Evolutionary conservation across 1,140 invertebrate species (phyloP).

Genomic region (Asobara japonica): DNA sequence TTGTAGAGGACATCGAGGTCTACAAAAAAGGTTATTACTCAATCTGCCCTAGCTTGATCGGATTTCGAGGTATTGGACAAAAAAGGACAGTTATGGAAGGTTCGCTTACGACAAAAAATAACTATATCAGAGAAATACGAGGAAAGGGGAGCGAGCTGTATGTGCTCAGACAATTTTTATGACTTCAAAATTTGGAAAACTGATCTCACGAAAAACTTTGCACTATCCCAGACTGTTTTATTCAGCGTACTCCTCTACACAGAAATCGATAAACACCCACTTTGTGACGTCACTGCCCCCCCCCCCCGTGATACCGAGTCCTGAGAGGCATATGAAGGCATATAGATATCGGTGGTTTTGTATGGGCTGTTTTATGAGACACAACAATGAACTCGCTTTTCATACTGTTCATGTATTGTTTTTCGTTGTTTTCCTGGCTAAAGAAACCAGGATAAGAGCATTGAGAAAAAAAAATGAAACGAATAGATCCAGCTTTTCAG

Average conservation of each 20-base stretch:
- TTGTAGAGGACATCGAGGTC: too few relatives aligned
- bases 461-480: too few relatives aligned
- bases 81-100: too few relatives aligned
- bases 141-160: neutral
- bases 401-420: neutral
- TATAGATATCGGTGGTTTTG: neutral
- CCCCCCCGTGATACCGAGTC: neutral
- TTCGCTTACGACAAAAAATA: too few relatives aligned
- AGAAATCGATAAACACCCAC: conserved; percentile 15
- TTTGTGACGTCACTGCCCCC: conserved; percentile 21
- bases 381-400: neutral
- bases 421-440: neutral
- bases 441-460: too few relatives aligned
- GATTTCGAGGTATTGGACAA: too few relatives aligned
- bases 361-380: neutral
- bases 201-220: neutral
- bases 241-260: neutral
- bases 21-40: too few relatives aligned
- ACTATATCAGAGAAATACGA: neutral
- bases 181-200: neutral
- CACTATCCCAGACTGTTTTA: neutral
- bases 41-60: too few relatives aligned
- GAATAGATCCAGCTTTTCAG: too few relatives aligned
- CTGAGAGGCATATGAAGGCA: neutral
- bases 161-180: too few relatives aligned